Conservation (phyloP, 2,888 invertebrate species). For the Neoitamus cyanurus region DNA sequence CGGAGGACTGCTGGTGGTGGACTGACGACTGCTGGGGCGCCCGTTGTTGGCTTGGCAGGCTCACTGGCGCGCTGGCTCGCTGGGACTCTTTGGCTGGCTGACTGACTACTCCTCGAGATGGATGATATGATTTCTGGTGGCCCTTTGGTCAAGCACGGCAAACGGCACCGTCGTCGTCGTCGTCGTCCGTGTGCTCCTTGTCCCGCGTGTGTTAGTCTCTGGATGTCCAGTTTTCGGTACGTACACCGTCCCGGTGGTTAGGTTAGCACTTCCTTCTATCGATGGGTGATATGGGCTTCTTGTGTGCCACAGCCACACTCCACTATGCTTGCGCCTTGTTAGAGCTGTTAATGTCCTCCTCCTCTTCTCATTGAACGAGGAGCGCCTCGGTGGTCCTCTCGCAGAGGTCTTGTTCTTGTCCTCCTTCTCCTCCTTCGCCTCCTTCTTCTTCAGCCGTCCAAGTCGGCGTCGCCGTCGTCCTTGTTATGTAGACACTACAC, state of each 20-base stretch:
- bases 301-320: neutral
- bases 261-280: constrained; percentile 28
- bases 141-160: neutral
- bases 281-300: constrained; percentile 18
- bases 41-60: neutral
- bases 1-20: neutral
- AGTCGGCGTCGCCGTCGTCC: constrained; percentile 5
- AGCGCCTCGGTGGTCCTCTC: neutral
- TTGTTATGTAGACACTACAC: constrained; percentile 13
- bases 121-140: neutral
- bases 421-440: neutral
- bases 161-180: neutral
- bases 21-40: neutral
- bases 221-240: neutral
- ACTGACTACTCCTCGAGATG: neutral
- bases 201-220: neutral
- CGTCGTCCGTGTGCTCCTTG: neutral
- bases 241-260: neutral
- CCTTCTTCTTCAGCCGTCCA: neutral
- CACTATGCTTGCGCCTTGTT: constrained; percentile 21
- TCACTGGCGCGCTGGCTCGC: neutral
- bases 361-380: neutral
- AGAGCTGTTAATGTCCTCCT: constrained; percentile 21
- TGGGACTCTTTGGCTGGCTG: neutral
- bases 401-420: neutral